Conservation (phyloP, 2,888 invertebrate genomes). For the Gonocerus acuteangulatus region DNA sequence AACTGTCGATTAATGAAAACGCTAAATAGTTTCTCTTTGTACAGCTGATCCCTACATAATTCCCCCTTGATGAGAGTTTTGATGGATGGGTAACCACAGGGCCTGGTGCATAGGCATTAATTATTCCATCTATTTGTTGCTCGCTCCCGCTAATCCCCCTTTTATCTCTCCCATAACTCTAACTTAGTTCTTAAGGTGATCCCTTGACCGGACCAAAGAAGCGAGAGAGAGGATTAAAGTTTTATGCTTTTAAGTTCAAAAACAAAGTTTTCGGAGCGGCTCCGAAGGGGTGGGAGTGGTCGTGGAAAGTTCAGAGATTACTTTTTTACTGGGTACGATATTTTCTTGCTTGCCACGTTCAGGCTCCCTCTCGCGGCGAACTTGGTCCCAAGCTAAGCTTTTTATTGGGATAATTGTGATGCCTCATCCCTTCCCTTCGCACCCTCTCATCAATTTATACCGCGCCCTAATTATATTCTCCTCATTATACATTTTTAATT, state of each 20-base stretch:
- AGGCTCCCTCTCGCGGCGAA: constrained; percentile 8
- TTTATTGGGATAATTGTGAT: constrained; percentile 26
- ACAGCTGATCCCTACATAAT: too few relatives aligned
- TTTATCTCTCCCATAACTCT: constrained; percentile 5
- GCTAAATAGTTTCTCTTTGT: too few relatives aligned
- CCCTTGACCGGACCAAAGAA: constrained; percentile 15
- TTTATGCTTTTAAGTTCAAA: constrained; percentile 30
- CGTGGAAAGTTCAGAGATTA: constrained; percentile 27
- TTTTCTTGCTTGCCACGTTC: constrained; percentile 27
- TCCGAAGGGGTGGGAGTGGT: constrained; percentile 1
- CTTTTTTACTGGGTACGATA: constrained; percentile 28
- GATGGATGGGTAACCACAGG: too few relatives aligned
- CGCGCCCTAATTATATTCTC: constrained; percentile 13
- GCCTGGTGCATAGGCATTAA: too few relatives aligned
- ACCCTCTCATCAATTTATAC: constrained; percentile 11
- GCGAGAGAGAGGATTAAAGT: constrained; percentile 22
- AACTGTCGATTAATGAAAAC: too few relatives aligned
- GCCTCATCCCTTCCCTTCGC: constrained; percentile 7
- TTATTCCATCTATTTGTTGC: too few relatives aligned
- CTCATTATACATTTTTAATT: constrained; percentile 20
- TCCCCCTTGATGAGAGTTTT: too few relatives aligned
- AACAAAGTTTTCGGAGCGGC: constrained; percentile 21
- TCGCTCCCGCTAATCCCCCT: constrained; percentile 7
- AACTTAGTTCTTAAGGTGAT: constrained; percentile 20
- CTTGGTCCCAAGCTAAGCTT: constrained; percentile 16